Evolutionary conservation across 2,113 vertebrate genomes (phyloP).

Genomic region (Dicerorhinus sumatrensis): DNA sequence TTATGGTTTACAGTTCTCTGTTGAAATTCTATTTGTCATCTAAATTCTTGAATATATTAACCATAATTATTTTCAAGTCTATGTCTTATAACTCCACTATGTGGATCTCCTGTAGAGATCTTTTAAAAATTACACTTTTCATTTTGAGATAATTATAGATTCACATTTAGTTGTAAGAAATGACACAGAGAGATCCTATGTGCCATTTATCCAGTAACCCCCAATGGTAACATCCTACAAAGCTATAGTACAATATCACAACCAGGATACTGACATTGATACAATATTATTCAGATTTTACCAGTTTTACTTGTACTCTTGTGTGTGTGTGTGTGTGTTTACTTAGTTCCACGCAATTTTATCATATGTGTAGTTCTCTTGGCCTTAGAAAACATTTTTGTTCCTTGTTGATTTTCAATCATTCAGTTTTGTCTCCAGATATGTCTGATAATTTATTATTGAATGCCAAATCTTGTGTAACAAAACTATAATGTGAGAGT

Average conservation of each 20-base stretch:
- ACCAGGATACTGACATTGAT: background rate
- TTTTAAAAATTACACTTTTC: conserved; percentile 8
- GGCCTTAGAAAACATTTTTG: background rate
- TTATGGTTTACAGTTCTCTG: background rate
- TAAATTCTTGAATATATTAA: background rate
- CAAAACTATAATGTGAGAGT: background rate
- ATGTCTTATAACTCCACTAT: background rate
- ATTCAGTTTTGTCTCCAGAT: conserved; percentile 5
- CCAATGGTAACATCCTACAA: background rate
- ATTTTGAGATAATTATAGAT: background rate
- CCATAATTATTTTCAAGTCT: background rate
- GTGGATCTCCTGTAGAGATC: background rate
- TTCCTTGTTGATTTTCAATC: background rate
- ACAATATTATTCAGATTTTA: background rate
- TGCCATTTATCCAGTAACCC: background rate
- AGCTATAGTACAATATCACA: background rate
- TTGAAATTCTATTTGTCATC: background rate
- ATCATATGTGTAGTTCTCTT: background rate
- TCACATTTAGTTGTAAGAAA: background rate
- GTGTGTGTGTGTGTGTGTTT: background rate
- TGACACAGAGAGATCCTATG: background rate
- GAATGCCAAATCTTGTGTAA: background rate
- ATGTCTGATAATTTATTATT: background rate
- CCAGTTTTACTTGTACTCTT: background rate
- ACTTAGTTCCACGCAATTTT: background rate